These are phyloP conservation scores for Falco naumanni DNA, from an alignment of 2,797 vertebrate genomes.

Conservation along the genomic window DNA sequence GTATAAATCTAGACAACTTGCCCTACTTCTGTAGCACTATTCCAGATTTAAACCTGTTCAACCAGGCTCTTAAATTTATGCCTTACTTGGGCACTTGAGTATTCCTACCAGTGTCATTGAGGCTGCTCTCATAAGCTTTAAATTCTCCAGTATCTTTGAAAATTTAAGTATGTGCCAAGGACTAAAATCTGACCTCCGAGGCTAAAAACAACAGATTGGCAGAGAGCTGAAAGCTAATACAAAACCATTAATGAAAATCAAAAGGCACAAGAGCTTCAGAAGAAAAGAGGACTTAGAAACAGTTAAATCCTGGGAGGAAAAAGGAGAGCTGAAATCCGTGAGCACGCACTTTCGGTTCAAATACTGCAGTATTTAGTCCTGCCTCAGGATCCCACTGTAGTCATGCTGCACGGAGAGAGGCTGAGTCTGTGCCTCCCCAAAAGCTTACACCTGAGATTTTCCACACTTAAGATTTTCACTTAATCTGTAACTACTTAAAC, in stretches of 20 bases:
- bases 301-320: not conserved
- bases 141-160: not conserved
- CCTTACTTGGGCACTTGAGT: not conserved
- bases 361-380: not conserved
- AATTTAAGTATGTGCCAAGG: not conserved
- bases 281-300: not conserved
- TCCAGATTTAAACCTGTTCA: slow-evolving; percentile 30
- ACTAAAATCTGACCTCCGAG: not conserved
- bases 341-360: not conserved
- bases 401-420: not conserved
- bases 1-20: slow-evolving; percentile 23
- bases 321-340: not conserved
- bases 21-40: not conserved
- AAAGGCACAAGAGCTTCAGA: not conserved
- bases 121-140: not conserved
- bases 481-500: not conserved
- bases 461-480: not conserved
- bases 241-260: slow-evolving; percentile 6
- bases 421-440: not conserved
- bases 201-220: not conserved
- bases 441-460: not conserved
- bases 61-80: not conserved
- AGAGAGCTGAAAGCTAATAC: not conserved
- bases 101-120: not conserved
- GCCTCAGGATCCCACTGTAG: not conserved